Conservation (phyloP, 2,113 vertebrate species). For the Oceanites oceanicus region DNA sequence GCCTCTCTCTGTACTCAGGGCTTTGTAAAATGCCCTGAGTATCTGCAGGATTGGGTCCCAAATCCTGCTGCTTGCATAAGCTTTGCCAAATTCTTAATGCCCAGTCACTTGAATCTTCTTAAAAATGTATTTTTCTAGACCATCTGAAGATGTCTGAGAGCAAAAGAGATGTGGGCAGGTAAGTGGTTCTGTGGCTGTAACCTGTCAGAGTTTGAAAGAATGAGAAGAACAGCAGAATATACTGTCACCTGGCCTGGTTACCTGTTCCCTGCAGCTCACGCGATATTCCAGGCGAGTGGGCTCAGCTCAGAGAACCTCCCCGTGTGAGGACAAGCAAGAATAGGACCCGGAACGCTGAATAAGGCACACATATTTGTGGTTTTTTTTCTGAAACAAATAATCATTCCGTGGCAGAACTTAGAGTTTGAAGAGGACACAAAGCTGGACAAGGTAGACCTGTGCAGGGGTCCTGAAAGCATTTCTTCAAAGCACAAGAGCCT, state of each 20-base stretch:
- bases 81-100: not conserved
- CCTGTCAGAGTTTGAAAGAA: not conserved
- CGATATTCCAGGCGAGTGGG: not conserved
- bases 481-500: not conserved
- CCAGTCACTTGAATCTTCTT: not conserved
- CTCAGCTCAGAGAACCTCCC: not conserved
- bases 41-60: not conserved
- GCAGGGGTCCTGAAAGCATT: not conserved
- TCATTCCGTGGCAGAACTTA: not conserved
- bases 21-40: not conserved
- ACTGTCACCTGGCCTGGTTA: not conserved
- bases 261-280: not conserved
- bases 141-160: not conserved
- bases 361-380: not conserved
- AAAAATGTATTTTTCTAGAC: not conserved
- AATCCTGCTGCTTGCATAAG: not conserved
- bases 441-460: not conserved
- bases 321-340: not conserved
- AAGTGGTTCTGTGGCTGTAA: not conserved
- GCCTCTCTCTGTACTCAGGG: not conserved
- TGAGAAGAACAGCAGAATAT: not conserved
- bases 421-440: not conserved
- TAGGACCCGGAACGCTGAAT: not conserved
- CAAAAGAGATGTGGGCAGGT: not conserved
- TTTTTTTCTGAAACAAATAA: conserved; percentile 3